Evolutionary conservation across 2,113 vertebrate species (phyloP), one percentile per base, ranked within the genome.

Genomic region (Myotis brandtii): DNA sequence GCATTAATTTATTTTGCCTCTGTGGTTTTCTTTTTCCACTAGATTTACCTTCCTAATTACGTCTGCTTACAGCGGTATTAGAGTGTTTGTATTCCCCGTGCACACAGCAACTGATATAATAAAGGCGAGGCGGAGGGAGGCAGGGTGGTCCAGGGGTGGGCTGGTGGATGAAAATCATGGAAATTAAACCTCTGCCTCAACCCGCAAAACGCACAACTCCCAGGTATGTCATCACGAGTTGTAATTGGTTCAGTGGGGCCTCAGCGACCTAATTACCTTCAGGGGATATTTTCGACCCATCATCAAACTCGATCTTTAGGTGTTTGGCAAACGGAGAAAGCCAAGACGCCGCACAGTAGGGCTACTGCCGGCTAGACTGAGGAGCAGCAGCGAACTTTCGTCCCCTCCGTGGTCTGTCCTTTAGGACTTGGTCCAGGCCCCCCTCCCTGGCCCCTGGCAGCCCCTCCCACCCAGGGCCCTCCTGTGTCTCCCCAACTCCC

Each of bases 291-390:
- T 73, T 14, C 14, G 3, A 37, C 32, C 54, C 56, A 3, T 14
- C 20, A 23, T 27, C 16, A 2, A 4, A 62, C 8, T n/a, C 25
- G 1, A 25, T 20, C 81, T 48, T 67, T 1, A 12, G 23, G 32
- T 23, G 8, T 79, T 89, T 32, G 5, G 32, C 1, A 0, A 9
- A 9, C 2, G 23, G 16, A 40, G 5, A 1, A 27, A 70, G 75
- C 40, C 48, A 23, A 27, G 34, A 43, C 0, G 2, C 48, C 4
- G 0, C n/a, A 5, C 4, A 0, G 32, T 3, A 46, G 43, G 20
- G 14, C 50, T 67, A 20, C 16, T 3, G 64, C 27, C 0, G 0
- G 52, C 18, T 3, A 0, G 25, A 6, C 0, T 5, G 20, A 67
- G 52, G 34, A 59, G 52, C 52, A 8, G 23, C 4, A 0, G 21